Base-by-base conservation (phyloP, 2,113 vertebrate species). In the Agapornis roseicollis region DNA sequence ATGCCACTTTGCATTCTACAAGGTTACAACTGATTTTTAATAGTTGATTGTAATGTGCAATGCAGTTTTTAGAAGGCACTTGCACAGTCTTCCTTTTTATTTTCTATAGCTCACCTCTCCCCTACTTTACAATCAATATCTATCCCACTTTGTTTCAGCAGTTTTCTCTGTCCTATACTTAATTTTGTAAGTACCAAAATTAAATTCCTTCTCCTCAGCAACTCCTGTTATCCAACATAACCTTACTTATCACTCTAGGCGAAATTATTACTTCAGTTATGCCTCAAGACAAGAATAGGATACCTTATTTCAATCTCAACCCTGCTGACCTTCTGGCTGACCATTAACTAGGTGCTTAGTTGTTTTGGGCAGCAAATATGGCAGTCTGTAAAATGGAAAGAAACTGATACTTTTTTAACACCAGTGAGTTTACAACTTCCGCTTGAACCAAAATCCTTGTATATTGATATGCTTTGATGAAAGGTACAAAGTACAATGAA, bases 161-260 rank as follows among this genome's bases (percentile, higher is more conserved):
- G 49, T 44, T 18, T 80, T 42, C 55, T 85, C n/a, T 53, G 27
- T n/a, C 28, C 60, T 94, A 83, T 60, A 60, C 55, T 69, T 82
- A 55, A 64, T 95, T 94, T 85, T 93, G 68, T 68, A 76, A 81
- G 71, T 81, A 60, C 24, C 11, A 9, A 93, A 88, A 86, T 61
- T 29, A 94, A 95, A 95, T 50, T 28, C 35, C 80, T 72, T 88
- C 80, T 95, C 58, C 71, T 86, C 82, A 80, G 76, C 82, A 95
- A 31, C 46, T 80, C 65, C 85, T 88, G 94, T 76, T 95, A 95
- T 76, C 82, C 86, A 85, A 15, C 55, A 92, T 90, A 80, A 91
- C 50, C 47, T 46, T 44, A 55, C 68, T 84, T 76, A 93, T 88
- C 80, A 84, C 52, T 90, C 80, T 4, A 47, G 53, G 35, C 88